phyloP scores from a whole-genome alignment of 2,797 vertebrate genomes.

The Enteromius paludinosus region DNA sequence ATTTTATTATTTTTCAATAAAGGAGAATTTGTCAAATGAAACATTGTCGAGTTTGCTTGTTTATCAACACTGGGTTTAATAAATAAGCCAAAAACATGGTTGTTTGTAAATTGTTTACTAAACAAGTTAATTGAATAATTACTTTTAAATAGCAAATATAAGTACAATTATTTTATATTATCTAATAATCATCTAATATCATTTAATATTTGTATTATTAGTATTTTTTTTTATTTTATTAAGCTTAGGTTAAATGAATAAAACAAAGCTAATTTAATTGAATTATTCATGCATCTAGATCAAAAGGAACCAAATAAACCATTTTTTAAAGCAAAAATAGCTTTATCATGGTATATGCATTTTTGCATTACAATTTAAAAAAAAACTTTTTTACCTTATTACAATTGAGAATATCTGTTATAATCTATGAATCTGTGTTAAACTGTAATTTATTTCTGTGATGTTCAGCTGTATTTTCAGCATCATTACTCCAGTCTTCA shows the following conservation, averaged over 20 bases:
- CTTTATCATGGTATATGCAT: neutral
- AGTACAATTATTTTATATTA: neutral
- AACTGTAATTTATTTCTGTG: neutral
- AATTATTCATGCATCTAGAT: neutral
- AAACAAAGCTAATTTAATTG: neutral
- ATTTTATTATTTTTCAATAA: too few relatives aligned
- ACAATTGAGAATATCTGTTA: neutral
- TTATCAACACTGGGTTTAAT: too few relatives aligned
- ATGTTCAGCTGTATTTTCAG: neutral
- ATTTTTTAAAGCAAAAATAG: neutral
- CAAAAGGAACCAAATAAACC: neutral
- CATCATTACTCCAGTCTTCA: conserved; percentile 2
- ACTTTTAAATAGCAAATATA: neutral
- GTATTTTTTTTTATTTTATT: neutral
- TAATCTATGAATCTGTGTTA: neutral
- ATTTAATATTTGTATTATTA: too few relatives aligned
- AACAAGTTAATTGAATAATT: neutral
- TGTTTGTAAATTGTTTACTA: too few relatives aligned
- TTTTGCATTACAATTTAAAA: too few relatives aligned
- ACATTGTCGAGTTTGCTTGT: neutral
- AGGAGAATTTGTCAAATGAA: neutral
- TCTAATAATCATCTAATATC: neutral
- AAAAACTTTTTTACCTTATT: too few relatives aligned
- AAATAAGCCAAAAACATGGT: too few relatives aligned
- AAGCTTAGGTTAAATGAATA: neutral